Percentiles rank a stretch among this genome's conserved stretches.
phyloP scores from a whole-genome alignment of 2,888 invertebrate genomes.

The Brachyptera putata region DNA sequence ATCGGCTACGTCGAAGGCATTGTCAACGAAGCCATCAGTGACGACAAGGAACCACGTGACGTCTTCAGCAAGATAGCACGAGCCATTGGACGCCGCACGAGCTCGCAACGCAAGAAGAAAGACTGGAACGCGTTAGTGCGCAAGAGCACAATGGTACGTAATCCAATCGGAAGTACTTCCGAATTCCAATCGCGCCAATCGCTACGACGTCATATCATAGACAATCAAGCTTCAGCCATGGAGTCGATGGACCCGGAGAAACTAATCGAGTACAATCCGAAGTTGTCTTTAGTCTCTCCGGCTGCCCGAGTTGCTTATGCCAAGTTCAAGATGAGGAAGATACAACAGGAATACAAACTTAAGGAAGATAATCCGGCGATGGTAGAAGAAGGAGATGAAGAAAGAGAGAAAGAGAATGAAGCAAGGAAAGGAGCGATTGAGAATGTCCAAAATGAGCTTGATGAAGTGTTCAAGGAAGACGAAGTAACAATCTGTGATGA shows the following conservation, averaged over 20 bases:
- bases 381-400: constrained; percentile 24
- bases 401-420: constrained; percentile 22
- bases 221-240: constrained; percentile 58
- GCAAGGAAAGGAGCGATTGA: constrained; percentile 20
- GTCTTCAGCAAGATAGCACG: constrained; percentile 80
- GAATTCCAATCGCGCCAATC: constrained; percentile 68
- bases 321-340: constrained; percentile 77
- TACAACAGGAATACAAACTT: constrained; percentile 53
- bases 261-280: constrained; percentile 76
- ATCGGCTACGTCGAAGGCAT: constrained; percentile 83
- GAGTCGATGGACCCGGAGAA: constrained; percentile 68
- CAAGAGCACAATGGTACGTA: constrained; percentile 60
- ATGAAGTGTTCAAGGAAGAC: background rate
- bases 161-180: constrained; percentile 75
- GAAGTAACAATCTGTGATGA: background rate
- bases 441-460: background rate
- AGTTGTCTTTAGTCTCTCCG: constrained; percentile 67
- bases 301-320: constrained; percentile 80
- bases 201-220: constrained; percentile 63
- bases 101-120: constrained; percentile 41
- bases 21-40: constrained; percentile 65
- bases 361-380: constrained; percentile 20
- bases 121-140: constrained; percentile 80
- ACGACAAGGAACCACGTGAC: constrained; percentile 62
- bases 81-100: constrained; percentile 61